Evolutionary conservation across 2,888 invertebrate genomes (phyloP).

Genomic region (Gibbula magus): DNA sequence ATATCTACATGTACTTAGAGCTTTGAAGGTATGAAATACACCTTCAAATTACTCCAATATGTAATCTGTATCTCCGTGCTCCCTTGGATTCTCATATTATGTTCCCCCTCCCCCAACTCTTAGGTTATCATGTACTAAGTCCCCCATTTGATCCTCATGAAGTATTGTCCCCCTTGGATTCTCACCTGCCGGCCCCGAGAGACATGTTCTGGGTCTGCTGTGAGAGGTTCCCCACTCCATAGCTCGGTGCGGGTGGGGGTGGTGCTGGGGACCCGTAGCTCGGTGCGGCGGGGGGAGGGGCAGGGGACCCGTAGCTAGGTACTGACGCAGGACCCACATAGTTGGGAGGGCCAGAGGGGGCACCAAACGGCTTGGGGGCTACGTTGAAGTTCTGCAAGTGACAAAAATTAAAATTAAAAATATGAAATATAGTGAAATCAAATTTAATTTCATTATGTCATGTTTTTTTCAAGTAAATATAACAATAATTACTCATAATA

Average conservation of each 20-base stretch:
- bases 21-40: no score
- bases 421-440: not conserved
- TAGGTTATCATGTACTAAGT: no score
- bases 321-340: not conserved
- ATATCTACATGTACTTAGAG: no score
- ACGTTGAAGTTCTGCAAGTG: constrained; percentile 62
- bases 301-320: not conserved
- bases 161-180: no score
- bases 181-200: not conserved
- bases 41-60: no score
- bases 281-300: not conserved
- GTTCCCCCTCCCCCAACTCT: no score
- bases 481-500: no score
- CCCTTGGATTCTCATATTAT: no score
- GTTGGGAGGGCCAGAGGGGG: constrained; percentile 37
- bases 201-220: constrained; percentile 59
- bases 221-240: constrained; percentile 48
- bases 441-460: not conserved
- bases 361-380: constrained; percentile 63
- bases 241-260: constrained; percentile 44
- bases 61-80: no score
- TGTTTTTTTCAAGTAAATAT: no score
- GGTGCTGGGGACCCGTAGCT: constrained; percentile 22
- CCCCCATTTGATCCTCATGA: no score
- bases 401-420: not conserved